These are phyloP conservation scores for Scolopax bukidnonensis DNA, from an alignment of 2,797 vertebrate species.

Conservation along the genomic window DNA sequence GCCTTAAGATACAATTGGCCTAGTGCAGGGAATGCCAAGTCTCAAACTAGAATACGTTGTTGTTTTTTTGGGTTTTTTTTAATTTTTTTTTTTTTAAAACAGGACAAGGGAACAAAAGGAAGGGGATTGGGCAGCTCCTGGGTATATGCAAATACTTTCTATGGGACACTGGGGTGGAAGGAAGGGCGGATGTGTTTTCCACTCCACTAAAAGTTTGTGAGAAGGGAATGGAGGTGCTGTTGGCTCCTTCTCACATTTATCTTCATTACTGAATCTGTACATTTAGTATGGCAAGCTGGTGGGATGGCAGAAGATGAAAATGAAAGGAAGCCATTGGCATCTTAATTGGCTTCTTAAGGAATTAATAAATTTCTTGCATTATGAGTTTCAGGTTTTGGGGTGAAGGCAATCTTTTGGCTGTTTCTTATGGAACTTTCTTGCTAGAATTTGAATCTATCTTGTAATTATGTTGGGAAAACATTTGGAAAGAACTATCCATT, in stretches of 20 bases:
- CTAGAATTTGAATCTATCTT: not conserved
- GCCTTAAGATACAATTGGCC: not conserved
- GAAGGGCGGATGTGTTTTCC: not conserved
- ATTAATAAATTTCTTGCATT: not conserved
- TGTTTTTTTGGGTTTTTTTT: not conserved
- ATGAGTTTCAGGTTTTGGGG: not conserved
- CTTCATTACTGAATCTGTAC: accelerated
- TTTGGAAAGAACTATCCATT: not conserved
- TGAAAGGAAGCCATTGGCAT: not conserved
- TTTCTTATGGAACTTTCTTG: not conserved
- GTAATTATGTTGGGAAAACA: not conserved
- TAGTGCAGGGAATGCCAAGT: not conserved
- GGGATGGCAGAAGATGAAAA: not conserved
- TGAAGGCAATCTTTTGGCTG: not conserved
- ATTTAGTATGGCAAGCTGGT: not conserved
- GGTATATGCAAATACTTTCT: not conserved
- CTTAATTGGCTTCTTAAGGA: not conserved
- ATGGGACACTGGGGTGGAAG: not conserved
- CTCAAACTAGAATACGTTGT: not conserved
- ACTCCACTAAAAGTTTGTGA: not conserved
- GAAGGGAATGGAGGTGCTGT: not conserved
- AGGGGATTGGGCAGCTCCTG: not conserved
- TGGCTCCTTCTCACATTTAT: not conserved
- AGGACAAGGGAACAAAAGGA: not conserved
- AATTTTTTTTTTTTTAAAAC: no score